Percentiles rank a stretch among this genome's conserved stretches.
Conservation (phyloP, 2,888 invertebrate species). For the Spodoptera picta region DNA sequence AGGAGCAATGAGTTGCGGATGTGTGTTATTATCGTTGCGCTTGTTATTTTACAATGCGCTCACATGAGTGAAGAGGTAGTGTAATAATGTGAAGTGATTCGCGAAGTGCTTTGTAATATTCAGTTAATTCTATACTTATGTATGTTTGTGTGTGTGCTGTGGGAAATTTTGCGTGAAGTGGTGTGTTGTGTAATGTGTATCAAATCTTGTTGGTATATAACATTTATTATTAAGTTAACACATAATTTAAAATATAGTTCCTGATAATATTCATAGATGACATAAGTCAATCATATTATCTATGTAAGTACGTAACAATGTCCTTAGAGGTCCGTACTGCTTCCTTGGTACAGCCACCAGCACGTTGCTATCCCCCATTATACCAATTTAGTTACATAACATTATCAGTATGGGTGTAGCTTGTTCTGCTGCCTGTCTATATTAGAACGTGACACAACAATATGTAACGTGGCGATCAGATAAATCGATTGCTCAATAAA, state of each 20-base stretch:
- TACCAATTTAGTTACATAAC: no score
- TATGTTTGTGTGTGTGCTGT: slow-evolving; percentile 16
- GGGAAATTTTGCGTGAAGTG: slow-evolving; percentile 25
- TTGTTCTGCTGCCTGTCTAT: no score
- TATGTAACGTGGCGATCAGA: slow-evolving; percentile 45
- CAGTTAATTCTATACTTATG: slow-evolving; percentile 38
- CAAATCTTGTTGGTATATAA: not conserved
- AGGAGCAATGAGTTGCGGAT: slow-evolving; percentile 58
- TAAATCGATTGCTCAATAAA: slow-evolving; percentile 34
- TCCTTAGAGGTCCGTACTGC: no score
- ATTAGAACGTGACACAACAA: slow-evolving; percentile 41
- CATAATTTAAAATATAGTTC: no score
- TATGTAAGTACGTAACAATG: no score
- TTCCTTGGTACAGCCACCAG: no score
- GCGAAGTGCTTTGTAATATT: slow-evolving; percentile 45
- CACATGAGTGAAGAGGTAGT: slow-evolving; percentile 39
- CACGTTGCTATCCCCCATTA: no score
- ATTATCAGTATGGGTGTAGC: no score
- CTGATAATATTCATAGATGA: no score
- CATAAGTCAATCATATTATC: no score
- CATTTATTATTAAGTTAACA: no score
- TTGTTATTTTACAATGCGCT: slow-evolving; percentile 51
- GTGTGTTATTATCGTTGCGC: slow-evolving; percentile 46
- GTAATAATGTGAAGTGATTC: slow-evolving; percentile 45
- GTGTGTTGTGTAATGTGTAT: slow-evolving; percentile 1